Evolutionary conservation across 2,797 vertebrate species (phyloP).

Genomic region (Pterois miles): DNA sequence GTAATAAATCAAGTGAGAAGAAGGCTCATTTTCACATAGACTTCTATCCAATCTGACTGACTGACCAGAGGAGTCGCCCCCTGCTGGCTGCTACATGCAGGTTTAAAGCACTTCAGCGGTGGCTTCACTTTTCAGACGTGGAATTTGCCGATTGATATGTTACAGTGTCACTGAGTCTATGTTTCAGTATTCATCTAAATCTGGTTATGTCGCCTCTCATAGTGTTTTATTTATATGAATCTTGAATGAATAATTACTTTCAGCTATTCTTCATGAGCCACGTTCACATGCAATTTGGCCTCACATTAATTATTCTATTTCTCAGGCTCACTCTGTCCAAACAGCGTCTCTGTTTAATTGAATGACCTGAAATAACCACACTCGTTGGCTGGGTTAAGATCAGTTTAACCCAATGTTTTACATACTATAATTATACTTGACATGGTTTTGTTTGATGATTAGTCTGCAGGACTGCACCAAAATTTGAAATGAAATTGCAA

Average conservation of each 20-base stretch:
- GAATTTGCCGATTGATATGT: too few relatives aligned
- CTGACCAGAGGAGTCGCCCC: too few relatives aligned
- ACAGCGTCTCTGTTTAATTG: slow-evolving; percentile 59
- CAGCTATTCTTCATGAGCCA: slow-evolving; percentile 23
- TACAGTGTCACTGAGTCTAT: slow-evolving; percentile 3
- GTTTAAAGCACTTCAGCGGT: too few relatives aligned
- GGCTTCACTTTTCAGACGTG: too few relatives aligned
- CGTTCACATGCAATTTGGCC: slow-evolving; percentile 50
- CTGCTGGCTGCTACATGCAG: too few relatives aligned
- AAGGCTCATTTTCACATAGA: too few relatives aligned
- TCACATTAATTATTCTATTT: slow-evolving; percentile 58
- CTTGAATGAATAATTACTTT: slow-evolving; percentile 39
- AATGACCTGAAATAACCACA: slow-evolving; percentile 61
- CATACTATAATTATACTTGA: slow-evolving; percentile 67
- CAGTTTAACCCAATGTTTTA: slow-evolving; percentile 67
- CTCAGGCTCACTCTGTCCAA: slow-evolving; percentile 50
- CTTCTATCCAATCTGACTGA: too few relatives aligned
- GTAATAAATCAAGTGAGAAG: too few relatives aligned
- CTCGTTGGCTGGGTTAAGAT: slow-evolving; percentile 63
- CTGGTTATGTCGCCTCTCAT: not conserved
- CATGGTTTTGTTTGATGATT: slow-evolving; percentile 74
- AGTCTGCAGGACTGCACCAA: slow-evolving; percentile 49
- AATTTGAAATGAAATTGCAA: slow-evolving; percentile 63
- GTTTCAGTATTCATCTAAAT: slow-evolving; percentile 12
- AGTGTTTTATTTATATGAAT: slow-evolving; percentile 36